phyloP scores from a whole-genome alignment of 2,888 invertebrate genomes.

The Ectropis crepuscularia region DNA sequence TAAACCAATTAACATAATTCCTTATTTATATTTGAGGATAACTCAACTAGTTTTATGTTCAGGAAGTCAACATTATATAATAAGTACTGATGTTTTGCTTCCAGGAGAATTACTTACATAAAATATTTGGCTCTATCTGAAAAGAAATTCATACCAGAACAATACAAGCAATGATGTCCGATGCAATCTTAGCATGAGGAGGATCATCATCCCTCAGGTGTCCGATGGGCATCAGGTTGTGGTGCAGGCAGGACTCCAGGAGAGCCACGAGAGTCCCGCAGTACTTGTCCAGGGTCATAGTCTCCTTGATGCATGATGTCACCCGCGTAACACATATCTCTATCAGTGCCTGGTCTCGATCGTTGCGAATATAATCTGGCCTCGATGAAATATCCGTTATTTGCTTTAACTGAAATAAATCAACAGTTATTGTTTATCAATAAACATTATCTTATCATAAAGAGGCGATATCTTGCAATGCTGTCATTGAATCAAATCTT shows the following conservation, averaged over 20 bases:
- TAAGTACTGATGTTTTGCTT: background rate
- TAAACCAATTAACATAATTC: background rate
- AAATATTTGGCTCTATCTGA: background rate
- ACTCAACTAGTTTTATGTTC: background rate
- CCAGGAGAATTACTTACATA: too few relatives aligned
- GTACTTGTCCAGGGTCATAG: slow-evolving; percentile 93
- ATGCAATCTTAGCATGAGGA: slow-evolving; percentile 98
- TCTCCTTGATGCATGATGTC: slow-evolving; percentile 95
- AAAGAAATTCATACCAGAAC: slow-evolving; percentile 88
- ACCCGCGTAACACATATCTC: slow-evolving; percentile 97
- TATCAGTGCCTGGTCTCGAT: slow-evolving; percentile 97
- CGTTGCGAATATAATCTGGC: slow-evolving; percentile 92
- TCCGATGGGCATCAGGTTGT: slow-evolving; percentile 91
- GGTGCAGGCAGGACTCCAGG: slow-evolving; percentile 94
- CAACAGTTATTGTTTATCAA: slow-evolving; percentile 26
- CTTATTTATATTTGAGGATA: slow-evolving; percentile 4
- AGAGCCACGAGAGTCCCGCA: slow-evolving; percentile 92
- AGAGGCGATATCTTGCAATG: slow-evolving; percentile 26
- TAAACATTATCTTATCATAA: slow-evolving; percentile 30
- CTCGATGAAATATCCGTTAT: slow-evolving; percentile 93
- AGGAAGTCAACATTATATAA: background rate
- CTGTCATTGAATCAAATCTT: slow-evolving; percentile 30
- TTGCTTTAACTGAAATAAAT: slow-evolving; percentile 85
- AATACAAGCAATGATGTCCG: slow-evolving; percentile 97
- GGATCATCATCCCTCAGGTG: slow-evolving; percentile 92